Evolutionary conservation across 2,113 vertebrate species (phyloP), one percentile per base, ranked within the genome.

Genomic region (Vombatus ursinus): DNA sequence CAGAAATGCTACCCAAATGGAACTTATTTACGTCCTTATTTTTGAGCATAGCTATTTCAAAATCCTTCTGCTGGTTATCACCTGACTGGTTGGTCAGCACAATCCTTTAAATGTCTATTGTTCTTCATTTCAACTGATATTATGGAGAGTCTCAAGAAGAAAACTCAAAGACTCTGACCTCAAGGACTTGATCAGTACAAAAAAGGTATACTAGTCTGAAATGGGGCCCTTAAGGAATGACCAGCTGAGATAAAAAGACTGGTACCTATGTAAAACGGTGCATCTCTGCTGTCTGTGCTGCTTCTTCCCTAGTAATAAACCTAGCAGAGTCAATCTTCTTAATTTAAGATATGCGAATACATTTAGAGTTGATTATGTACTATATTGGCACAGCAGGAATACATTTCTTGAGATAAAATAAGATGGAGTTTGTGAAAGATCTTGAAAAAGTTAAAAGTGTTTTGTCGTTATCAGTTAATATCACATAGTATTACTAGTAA

Each of bases 281-380:
- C 25, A 49, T 31, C 16, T 49, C 24, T 2, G 0, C 0, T 3
- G 0, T 37, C 26, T 0, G 0, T 2, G 0, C 23, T 2, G 0
- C 14, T 51, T 11, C 12, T 37, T 9, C 2, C 0, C 0, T 0
- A 25, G 24, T 2, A 19, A n/a, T 3, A 91, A 23, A 48, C 0
- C 4, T 19, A 14, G 2, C 8, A 0, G 24, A 37, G 28, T 47
- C 22, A 5, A 93, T 49, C 0, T 0, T 22, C 9, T 0, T 26
- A 4, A 48, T n/a, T 77, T 77, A 77, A 68, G 10, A 68, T 31
- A 14, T 68, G 57, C 31, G 28, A 68, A 68, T 37, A 11, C 57
- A 68, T 28, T 37, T 68, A 68, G 57, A 68, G 31, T 16, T n/a
- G 11, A n/a, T 77, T 77, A n/a, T 77, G 31, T n/a, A n/a, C 37